Conservation (phyloP, 2,797 vertebrate genomes). For the Streptopelia turtur region DNA sequence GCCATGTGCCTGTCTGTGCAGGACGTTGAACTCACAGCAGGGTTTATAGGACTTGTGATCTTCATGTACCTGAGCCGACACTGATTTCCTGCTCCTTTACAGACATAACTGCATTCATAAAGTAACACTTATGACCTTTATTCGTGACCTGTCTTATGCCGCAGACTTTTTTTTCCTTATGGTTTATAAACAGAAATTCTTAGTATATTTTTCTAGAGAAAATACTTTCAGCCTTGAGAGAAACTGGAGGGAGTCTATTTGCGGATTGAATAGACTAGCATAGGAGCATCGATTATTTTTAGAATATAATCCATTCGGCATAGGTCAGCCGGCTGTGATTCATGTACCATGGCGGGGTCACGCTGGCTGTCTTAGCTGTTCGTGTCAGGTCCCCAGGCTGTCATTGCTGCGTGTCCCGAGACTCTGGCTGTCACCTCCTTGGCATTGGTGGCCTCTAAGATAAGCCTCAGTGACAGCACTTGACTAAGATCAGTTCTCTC, state of each 20-base stretch:
- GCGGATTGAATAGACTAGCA: neutral
- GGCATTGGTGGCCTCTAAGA: neutral
- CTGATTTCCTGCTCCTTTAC: neutral
- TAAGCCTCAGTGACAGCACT: neutral
- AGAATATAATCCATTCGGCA: neutral
- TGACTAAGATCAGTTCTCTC: neutral
- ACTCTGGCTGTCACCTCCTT: neutral
- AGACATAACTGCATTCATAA: neutral
- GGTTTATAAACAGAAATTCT: neutral
- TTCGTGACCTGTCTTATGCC: neutral
- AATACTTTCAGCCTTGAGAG: neutral
- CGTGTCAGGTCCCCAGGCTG: neutral
- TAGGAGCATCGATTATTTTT: neutral
- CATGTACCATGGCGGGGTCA: neutral
- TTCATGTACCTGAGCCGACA: neutral
- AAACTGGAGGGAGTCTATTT: neutral
- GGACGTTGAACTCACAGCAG: neutral
- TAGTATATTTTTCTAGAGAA: neutral
- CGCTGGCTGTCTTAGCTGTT: neutral
- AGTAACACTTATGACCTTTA: fast-evolving
- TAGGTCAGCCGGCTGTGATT: neutral
- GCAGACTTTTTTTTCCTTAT: neutral
- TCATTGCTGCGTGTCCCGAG: neutral
- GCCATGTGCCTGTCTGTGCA: neutral
- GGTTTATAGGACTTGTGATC: neutral